Evolutionary conservation across 2,113 vertebrate species (phyloP).

Genomic region (Cynopterus brachyotis): DNA sequence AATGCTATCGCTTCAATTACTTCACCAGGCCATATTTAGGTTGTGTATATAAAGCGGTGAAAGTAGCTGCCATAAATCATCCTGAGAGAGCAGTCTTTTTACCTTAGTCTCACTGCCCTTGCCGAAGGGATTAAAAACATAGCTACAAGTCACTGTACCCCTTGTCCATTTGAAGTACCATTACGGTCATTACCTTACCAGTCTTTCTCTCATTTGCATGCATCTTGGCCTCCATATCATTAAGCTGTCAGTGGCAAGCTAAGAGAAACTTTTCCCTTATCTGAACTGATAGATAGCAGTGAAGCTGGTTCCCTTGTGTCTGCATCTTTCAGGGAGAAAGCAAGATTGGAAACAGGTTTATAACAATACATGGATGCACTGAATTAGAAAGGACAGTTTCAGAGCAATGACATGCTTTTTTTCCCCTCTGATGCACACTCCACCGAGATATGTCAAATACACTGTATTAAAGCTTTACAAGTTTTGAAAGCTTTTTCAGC

Average conservation of each 20-base stretch:
- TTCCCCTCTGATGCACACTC: conserved; percentile 75
- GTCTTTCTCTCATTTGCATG: conserved; percentile 44
- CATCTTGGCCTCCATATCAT: conserved; percentile 56
- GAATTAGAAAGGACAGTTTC: conserved; percentile 88
- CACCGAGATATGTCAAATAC: conserved; percentile 70
- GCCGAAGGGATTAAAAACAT: not conserved
- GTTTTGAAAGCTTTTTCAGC: conserved; percentile 55
- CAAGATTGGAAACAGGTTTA: conserved; percentile 80
- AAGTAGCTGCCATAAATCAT: not conserved
- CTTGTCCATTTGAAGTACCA: not conserved
- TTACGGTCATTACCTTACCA: not conserved
- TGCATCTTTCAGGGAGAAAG: conserved; percentile 74
- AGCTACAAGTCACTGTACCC: not conserved
- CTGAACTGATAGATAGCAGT: conserved; percentile 78
- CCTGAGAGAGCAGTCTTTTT: not conserved
- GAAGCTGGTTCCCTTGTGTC: conserved; percentile 76
- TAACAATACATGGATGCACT: conserved; percentile 83
- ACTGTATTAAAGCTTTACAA: conserved; percentile 51
- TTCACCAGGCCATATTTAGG: not conserved
- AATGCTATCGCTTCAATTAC: not conserved
- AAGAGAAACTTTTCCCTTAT: conserved; percentile 75
- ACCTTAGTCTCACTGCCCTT: not conserved
- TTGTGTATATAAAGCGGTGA: not conserved
- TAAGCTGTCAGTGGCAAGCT: conserved; percentile 52
- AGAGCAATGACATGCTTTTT: conserved; percentile 83